phyloP scores from a whole-genome alignment of 2,888 invertebrate genomes.

The Chorisops tibialis region DNA sequence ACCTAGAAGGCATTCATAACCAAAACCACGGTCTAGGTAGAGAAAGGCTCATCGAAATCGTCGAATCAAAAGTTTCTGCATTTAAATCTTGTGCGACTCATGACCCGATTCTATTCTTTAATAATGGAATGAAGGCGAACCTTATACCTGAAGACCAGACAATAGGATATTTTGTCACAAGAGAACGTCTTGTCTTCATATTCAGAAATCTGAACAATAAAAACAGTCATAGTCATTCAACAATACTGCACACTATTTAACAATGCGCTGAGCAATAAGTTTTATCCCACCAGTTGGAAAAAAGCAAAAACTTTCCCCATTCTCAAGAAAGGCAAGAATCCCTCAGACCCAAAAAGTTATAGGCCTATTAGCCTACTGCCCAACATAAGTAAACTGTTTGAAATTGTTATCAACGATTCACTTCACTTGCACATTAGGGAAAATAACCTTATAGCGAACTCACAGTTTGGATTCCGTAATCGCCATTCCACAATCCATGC shows the following conservation, averaged over 20 bases:
- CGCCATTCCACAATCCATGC: slow-evolving; percentile 35
- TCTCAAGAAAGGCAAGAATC: slow-evolving; percentile 33
- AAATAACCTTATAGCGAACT: slow-evolving; percentile 34
- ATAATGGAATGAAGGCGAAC: no score
- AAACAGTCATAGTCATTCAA: not conserved
- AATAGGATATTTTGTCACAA: no score
- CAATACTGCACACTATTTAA: not conserved
- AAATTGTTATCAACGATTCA: slow-evolving; percentile 30
- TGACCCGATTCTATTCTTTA: not conserved
- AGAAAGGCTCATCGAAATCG: not conserved
- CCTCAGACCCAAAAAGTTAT: slow-evolving; percentile 28
- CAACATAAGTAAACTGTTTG: slow-evolving; percentile 38
- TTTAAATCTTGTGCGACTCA: not conserved
- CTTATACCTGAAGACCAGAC: no score
- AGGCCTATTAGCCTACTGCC: slow-evolving; percentile 37
- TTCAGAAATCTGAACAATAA: not conserved
- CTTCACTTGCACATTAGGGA: slow-evolving; percentile 21
- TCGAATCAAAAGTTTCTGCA: not conserved
- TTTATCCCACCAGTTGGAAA: slow-evolving; percentile 32
- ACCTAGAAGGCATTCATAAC: no score
- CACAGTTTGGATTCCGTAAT: slow-evolving; percentile 37
- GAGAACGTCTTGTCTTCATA: not conserved
- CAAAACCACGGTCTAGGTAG: not conserved
- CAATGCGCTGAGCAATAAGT: not conserved
- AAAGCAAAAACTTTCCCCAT: slow-evolving; percentile 35